Base-by-base conservation (phyloP, 2,888 invertebrate genomes). In the Aleiodes testaceus region DNA sequence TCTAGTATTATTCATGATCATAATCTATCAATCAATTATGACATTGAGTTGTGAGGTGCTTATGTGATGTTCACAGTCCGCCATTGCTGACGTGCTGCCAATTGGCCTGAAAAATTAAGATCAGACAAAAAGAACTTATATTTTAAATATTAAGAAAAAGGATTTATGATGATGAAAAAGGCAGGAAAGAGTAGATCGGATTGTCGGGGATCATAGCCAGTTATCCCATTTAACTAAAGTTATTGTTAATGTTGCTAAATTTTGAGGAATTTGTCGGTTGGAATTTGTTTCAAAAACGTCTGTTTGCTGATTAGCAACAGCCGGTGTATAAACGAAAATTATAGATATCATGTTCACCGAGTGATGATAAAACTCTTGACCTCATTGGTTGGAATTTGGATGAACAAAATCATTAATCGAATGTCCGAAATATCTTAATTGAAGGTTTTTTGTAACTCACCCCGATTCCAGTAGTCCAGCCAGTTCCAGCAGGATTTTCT, bases 401-500 rank as follows among this genome's bases (percentile, higher is more conserved):
- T n/a, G n/a, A n/a, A n/a, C n/a, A n/a, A n/a, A n/a, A n/a, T n/a
- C n/a, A n/a, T 36, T 68, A 61, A 50, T 18, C 14, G 9, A 12
- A 36, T 66, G 42, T 12, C 16, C 52, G 12, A 20, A 0, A 12
- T 52, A 45, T 67, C 45, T 20, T 2, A 49, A 5, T 26, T 49
- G 16, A 16, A 61, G 12, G 30, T 63, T 5, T 22, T 12, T 22
- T 11, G 61, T 49, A 52, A 78, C 89, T 88, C 75, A 91, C 91
- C 74, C 89, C 87, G 72, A 94, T 92, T 42, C 94, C 92, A 52
- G 90, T 88, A 81, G 92, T 92, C 97, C 97, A 97, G 30, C 93
- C 92, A 36, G 92, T 91, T 63, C 97, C 97, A 69, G 91, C 90
- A 1, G 93, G 93, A 88, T 92, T 93, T 45, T 91, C 91, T 53